A percentile compares a stretch with the other conserved stretches of the same genome.
phyloP scores from a whole-genome alignment of 1,140 invertebrate species.

The Hesperophylax magnus region DNA sequence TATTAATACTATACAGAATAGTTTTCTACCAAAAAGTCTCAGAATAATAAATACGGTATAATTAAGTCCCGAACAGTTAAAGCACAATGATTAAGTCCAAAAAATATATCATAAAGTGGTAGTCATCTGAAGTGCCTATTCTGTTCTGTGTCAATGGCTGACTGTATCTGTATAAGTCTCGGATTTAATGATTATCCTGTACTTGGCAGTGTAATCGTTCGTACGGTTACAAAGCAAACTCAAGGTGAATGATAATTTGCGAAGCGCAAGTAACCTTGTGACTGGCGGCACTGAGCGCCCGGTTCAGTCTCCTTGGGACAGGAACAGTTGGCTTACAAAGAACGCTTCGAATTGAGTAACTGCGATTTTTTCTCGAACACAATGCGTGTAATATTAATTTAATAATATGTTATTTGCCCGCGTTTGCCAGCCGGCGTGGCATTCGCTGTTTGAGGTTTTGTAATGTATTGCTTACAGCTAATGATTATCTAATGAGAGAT shows the following conservation, averaged over 20 bases:
- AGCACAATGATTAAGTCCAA: no score
- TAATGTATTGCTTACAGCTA: neutral
- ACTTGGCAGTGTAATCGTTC: constrained; percentile 8
- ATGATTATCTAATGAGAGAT: neutral
- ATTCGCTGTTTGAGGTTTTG: neutral
- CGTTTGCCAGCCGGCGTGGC: constrained; percentile 2
- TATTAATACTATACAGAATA: no score
- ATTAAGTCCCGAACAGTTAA: no score
- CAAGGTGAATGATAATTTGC: constrained; percentile 16
- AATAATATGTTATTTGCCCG: no score
- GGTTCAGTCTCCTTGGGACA: neutral
- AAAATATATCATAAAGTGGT: neutral
- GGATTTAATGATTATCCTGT: neutral
- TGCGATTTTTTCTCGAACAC: no score
- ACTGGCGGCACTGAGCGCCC: neutral
- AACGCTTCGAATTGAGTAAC: no score
- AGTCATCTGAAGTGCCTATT: neutral
- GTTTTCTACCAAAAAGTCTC: no score
- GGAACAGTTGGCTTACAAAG: neutral
- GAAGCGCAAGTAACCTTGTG: constrained; percentile 11
- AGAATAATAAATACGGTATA: no score
- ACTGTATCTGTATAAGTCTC: neutral
- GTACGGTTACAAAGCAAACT: neutral
- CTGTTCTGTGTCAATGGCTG: neutral
- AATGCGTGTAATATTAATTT: no score